Base-by-base conservation (phyloP, 1,140 invertebrate genomes). In the Rhizoglyphus robini region DNA sequence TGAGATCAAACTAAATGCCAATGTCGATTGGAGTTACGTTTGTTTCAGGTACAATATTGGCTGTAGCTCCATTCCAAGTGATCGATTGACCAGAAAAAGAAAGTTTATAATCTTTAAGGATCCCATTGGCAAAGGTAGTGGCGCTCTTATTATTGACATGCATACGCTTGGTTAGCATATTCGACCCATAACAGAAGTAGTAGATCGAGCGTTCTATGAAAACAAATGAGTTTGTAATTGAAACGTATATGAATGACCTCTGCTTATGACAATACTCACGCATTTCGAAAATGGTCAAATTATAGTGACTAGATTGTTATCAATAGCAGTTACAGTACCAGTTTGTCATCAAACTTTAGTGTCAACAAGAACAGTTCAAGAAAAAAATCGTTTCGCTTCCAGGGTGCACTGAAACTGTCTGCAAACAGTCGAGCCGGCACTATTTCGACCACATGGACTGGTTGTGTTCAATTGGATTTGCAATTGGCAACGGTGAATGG, bases 141-240 rank as follows among this genome's bases (percentile, higher is more conserved):
- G 66, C 59, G 30, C 23, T 30, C 46, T 67, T 67, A 23, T 51
- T 36, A n/a, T 57, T 49, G 38, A 67, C 29, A 8, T 30, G 41
- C 38, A 67, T 67, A 31, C 66, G 59, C 27, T 46, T 23, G 0
- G 32, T 41, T 5, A 51, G 34, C 15, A 67, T 11, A 31, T 67
- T 67, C 11, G 66, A 67, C 18, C 66, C 66, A 59, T 54, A 67
- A 34, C 29, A 49, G 58, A 67, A 67, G 32, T 67, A 67, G 20
- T 25, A 34, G 11, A 67, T 18, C 15, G n/a, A 58, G n/a, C 29
- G 27, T 32, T 58, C 54, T 58, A 18, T 46, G n/a, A n/a, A n/a
- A n/a, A n/a, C n/a, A n/a, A n/a, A n/a, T n/a, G n/a, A n/a, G n/a
- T n/a, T n/a, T n/a, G n/a, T n/a, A n/a, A n/a, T n/a, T n/a, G n/a